phyloP scores from a whole-genome alignment of 64 coral and sea anemone genomes.

The Porites lutea region DNA sequence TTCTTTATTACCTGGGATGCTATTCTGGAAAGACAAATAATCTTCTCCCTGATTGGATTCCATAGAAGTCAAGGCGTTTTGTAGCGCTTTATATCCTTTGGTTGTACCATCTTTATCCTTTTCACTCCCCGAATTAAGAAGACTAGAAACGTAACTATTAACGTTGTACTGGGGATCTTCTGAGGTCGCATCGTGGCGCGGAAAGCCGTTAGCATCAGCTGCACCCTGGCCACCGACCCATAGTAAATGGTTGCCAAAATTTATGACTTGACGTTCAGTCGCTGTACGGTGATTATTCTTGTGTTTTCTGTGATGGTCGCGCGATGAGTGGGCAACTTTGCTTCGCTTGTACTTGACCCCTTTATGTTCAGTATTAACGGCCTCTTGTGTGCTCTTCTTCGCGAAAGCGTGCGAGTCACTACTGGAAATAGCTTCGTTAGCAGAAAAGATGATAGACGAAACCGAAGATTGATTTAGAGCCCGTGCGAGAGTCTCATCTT shows the following conservation, averaged over 20 bases:
- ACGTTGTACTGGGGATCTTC: not conserved
- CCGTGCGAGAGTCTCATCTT: conserved; percentile 39
- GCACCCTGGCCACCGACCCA: conserved; percentile 30
- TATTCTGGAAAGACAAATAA: not conserved
- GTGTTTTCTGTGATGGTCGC: not conserved
- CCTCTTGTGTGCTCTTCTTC: conserved; percentile 10
- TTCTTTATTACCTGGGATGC: not conserved
- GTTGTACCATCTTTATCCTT: not conserved
- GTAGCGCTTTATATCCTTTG: conserved; percentile 27
- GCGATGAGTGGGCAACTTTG: not conserved
- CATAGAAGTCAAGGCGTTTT: conserved; percentile 28
- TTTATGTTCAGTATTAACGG: not conserved
- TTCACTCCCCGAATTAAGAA: not conserved
- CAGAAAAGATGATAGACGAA: conserved; percentile 28
- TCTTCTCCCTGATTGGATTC: not conserved
- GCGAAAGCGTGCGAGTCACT: conserved; percentile 6
- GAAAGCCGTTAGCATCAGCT: conserved; percentile 37
- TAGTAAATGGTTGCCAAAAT: conserved; percentile 45
- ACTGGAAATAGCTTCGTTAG: conserved; percentile 32
- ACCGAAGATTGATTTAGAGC: conserved; percentile 35
- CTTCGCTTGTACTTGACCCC: not conserved
- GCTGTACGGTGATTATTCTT: not conserved
- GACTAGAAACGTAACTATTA: not conserved
- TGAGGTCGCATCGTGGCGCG: not conserved
- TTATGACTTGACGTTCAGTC: conserved; percentile 22